Evolutionary conservation across 2,113 vertebrate species (phyloP).

Genomic region (Zosterops hypoxanthus): DNA sequence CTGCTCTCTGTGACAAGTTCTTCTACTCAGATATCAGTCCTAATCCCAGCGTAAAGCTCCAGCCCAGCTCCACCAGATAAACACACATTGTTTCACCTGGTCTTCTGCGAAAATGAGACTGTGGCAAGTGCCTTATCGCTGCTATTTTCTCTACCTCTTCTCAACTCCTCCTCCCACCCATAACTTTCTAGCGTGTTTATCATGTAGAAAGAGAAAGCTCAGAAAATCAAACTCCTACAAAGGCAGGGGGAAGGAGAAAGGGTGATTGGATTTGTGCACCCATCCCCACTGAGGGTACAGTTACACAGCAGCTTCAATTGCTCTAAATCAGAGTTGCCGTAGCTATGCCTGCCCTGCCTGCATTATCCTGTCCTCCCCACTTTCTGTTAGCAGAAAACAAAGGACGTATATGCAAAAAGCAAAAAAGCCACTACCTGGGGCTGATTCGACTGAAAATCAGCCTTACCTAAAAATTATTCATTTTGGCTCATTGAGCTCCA

Average conservation of each 20-base stretch:
- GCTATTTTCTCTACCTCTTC: background rate
- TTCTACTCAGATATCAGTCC: background rate
- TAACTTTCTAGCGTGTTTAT: conserved; percentile 14
- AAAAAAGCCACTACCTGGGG: background rate
- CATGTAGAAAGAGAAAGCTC: background rate
- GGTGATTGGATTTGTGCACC: background rate
- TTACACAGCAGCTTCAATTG: background rate
- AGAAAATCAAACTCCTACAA: conserved; percentile 45
- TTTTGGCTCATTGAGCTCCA: background rate
- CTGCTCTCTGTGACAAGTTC: background rate
- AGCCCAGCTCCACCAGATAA: background rate
- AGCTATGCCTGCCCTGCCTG: conserved; percentile 7
- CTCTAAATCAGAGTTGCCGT: background rate
- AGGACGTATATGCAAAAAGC: fast-evolving
- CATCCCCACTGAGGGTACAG: background rate
- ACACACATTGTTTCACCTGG: background rate
- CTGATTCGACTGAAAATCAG: background rate
- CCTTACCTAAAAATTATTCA: background rate
- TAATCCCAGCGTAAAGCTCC: background rate
- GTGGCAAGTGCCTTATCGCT: background rate
- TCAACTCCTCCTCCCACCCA: background rate
- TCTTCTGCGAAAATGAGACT: background rate
- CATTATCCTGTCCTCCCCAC: background rate
- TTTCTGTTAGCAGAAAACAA: background rate
- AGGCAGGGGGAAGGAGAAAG: background rate